Percentiles rank a stretch among this genome's conserved stretches.
Evolutionary conservation across 2,888 invertebrate species (phyloP).

Genomic region (Trichopria drosophilae): DNA sequence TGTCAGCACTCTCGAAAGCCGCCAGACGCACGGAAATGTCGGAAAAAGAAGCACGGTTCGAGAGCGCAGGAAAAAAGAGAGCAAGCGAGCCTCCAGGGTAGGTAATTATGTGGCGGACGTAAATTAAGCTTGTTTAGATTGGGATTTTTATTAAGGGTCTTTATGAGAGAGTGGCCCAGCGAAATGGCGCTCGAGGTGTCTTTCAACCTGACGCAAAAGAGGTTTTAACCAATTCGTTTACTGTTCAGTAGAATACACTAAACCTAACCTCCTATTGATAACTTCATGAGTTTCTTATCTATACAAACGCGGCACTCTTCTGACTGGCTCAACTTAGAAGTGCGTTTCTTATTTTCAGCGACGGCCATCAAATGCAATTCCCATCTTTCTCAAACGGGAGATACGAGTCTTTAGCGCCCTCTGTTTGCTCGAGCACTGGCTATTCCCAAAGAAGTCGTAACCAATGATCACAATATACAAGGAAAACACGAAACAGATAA

Average conservation of each 20-base stretch:
- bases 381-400: too few species aligned
- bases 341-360: too few species aligned
- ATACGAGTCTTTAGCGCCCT: too few species aligned
- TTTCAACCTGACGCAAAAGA: constrained; percentile 32
- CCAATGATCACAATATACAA: constrained; percentile 49
- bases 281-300: too few species aligned
- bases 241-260: too few species aligned
- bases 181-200: constrained; percentile 51
- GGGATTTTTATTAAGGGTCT: constrained; percentile 59
- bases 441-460: constrained; percentile 49
- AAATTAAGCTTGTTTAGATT: constrained; percentile 60
- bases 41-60: constrained; percentile 5
- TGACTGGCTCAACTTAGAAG: too few species aligned
- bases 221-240: too few species aligned
- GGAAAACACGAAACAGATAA: constrained; percentile 46
- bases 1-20: too few species aligned
- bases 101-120: constrained; percentile 60
- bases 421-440: constrained; percentile 22
- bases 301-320: too few species aligned
- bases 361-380: too few species aligned
- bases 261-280: too few species aligned
- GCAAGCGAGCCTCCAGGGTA: constrained; percentile 47
- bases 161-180: constrained; percentile 50
- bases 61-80: constrained; percentile 27
- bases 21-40: constrained; percentile 26